These are phyloP conservation scores for Archivesica marissinica DNA, from an alignment of 1,140 invertebrate species.

Conservation along the genomic window DNA sequence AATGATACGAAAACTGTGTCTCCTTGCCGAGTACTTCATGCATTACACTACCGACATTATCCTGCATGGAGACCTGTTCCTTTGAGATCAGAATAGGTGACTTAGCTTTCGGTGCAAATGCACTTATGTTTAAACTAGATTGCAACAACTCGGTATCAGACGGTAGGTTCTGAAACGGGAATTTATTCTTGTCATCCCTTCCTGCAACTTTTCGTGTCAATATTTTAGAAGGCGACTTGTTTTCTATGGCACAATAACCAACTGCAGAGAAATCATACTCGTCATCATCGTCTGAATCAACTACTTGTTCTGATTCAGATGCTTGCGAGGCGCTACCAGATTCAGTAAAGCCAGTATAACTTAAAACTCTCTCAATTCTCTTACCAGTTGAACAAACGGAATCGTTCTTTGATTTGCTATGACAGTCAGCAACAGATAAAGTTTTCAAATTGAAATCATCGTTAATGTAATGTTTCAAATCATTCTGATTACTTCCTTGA, in stretches of 20 bases:
- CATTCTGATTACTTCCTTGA: background rate
- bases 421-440: background rate
- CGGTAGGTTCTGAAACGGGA: constrained; percentile 2
- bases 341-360: constrained; percentile 55
- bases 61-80: constrained; percentile 14
- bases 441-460: background rate
- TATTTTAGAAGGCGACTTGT: constrained; percentile 25
- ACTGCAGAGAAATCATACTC: constrained; percentile 3
- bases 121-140: constrained; percentile 18
- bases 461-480: background rate
- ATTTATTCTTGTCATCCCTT: constrained; percentile 38
- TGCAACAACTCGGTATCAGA: constrained; percentile 14
- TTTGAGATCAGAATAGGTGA: constrained; percentile 55
- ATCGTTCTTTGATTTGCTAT: constrained; percentile 30
- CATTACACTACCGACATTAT: background rate
- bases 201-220: constrained; percentile 58
- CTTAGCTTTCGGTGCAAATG: constrained; percentile 35
- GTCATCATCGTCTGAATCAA: constrained; percentile 35
- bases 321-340: constrained; percentile 26
- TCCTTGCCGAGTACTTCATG: constrained; percentile 4
- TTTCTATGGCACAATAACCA: constrained; percentile 1
- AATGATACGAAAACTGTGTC: constrained; percentile 58
- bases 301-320: constrained; percentile 47
- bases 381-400: constrained; percentile 54
- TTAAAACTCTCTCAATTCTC: constrained; percentile 42